phyloP scores from a whole-genome alignment of 2,888 invertebrate genomes.

The Elgonia sp. region DNA sequence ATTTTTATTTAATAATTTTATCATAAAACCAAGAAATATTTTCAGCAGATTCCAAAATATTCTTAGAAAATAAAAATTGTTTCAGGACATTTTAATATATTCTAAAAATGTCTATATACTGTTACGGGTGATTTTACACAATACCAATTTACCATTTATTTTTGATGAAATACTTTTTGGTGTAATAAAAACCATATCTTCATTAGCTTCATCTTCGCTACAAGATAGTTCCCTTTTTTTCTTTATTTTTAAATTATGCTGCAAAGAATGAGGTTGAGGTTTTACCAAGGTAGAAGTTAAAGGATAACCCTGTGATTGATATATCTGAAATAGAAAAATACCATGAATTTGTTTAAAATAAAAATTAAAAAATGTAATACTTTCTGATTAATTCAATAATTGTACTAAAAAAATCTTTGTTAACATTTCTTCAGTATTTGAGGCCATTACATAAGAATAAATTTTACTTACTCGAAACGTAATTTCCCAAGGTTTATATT shows the following conservation, averaged over 20 bases:
- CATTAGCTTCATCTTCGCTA: slow-evolving; percentile 89
- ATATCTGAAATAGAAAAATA: slow-evolving; percentile 77
- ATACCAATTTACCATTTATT: slow-evolving; percentile 65
- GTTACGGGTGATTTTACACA: no score
- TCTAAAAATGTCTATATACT: no score
- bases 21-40: no score
- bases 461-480: slow-evolving; percentile 88
- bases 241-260: slow-evolving; percentile 82
- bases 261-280: slow-evolving; percentile 81
- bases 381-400: no score
- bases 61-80: no score
- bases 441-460: not conserved
- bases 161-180: slow-evolving; percentile 82
- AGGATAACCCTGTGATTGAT: slow-evolving; percentile 86
- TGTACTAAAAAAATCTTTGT: no score
- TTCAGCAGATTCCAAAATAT: no score
- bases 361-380: no score
- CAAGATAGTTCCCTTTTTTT: slow-evolving; percentile 88
- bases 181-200: slow-evolving; percentile 89
- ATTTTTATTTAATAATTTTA: no score
- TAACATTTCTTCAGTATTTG: no score
- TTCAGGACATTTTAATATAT: no score
- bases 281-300: slow-evolving; percentile 85
- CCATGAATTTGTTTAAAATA: no score
- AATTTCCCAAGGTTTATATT: slow-evolving; percentile 92